Evolutionary conservation across 2,113 vertebrate genomes (phyloP).

Genomic region (Charina bottae): DNA sequence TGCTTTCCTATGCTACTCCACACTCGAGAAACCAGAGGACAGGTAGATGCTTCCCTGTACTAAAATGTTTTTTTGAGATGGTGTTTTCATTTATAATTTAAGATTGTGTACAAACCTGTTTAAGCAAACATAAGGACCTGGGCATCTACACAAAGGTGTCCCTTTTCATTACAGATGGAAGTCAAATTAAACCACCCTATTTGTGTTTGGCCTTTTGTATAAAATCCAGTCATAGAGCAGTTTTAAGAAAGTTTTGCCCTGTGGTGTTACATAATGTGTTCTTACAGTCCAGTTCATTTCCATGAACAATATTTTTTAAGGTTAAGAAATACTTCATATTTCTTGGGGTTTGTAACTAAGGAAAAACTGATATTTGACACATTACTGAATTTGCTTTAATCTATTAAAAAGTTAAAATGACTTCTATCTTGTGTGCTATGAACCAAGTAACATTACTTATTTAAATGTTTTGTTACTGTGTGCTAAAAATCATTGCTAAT

Average conservation of each 20-base stretch:
- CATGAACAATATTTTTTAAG: neutral
- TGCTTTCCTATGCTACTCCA: neutral
- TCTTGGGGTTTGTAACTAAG: neutral
- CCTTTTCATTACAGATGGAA: neutral
- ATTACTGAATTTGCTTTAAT: neutral
- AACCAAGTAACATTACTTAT: conserved; percentile 10
- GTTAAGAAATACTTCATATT: neutral
- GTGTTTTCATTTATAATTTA: neutral
- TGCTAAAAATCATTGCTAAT: neutral
- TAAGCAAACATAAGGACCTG: neutral
- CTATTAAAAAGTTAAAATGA: neutral
- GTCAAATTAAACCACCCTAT: neutral
- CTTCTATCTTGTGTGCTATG: conserved; percentile 5
- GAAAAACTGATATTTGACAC: neutral
- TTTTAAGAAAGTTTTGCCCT: neutral
- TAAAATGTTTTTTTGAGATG: neutral
- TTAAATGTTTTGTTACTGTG: conserved; percentile 1
- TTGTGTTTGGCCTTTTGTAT: neutral
- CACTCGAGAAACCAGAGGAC: neutral
- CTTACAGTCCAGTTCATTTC: neutral
- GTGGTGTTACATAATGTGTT: neutral
- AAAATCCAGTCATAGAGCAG: neutral
- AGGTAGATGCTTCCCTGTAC: neutral
- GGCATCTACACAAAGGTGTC: neutral
- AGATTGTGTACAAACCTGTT: neutral